phyloP scores from a whole-genome alignment of 2,113 vertebrate genomes.

The Perca schrenkii region DNA sequence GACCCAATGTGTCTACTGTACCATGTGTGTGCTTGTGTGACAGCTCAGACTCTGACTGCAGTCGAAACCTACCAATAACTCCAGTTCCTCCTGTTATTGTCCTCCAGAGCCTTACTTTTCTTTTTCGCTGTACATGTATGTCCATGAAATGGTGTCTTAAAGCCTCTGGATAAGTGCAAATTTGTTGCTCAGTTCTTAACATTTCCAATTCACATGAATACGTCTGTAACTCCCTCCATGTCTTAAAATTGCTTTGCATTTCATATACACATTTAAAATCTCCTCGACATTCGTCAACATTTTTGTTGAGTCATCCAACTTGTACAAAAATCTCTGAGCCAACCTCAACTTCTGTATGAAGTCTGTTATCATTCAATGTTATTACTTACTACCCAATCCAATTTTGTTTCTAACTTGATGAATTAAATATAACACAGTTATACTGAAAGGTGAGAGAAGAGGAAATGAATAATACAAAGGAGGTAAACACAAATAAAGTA shows the following conservation, averaged over 20 bases:
- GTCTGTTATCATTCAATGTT: not conserved
- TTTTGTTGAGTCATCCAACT: not conserved
- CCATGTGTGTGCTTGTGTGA: not conserved
- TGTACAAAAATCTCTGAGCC: not conserved
- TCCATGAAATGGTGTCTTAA: slow-evolving; percentile 6
- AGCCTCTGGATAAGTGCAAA: not conserved
- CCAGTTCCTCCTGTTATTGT: not conserved
- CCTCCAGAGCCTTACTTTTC: not conserved
- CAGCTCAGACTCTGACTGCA: slow-evolving; percentile 2
- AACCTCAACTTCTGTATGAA: not conserved
- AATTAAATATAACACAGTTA: slow-evolving; percentile 37
- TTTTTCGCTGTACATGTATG: not conserved
- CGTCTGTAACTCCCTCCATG: not conserved
- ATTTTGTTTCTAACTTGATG: slow-evolving; percentile 15
- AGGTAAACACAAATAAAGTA: slow-evolving; percentile 31
- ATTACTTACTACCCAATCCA: slow-evolving; percentile 5
- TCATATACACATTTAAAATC: not conserved
- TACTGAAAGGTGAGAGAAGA: slow-evolving; percentile 2
- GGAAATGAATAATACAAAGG: slow-evolving; percentile 21
- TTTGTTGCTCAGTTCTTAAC: not conserved
- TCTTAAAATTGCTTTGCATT: slow-evolving; percentile 5
- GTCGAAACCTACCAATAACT: slow-evolving; percentile 15
- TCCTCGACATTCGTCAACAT: not conserved
- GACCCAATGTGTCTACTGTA: not conserved
- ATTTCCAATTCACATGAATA: not conserved